Evolutionary conservation across 1,140 invertebrate genomes (phyloP).

Genomic region (Lucilia cuprina): DNA sequence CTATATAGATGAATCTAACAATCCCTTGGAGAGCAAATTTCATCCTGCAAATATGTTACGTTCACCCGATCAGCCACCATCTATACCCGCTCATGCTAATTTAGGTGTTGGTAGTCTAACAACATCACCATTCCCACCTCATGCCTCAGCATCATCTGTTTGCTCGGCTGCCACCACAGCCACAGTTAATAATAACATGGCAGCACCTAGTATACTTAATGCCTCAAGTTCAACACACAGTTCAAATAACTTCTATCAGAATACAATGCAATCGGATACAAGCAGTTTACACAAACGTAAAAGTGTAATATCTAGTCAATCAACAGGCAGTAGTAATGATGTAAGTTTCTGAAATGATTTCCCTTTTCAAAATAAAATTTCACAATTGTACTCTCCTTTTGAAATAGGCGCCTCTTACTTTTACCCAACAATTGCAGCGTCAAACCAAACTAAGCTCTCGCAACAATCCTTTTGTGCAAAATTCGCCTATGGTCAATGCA

Average conservation of each 20-base stretch:
- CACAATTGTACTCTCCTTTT: slow-evolving; percentile 33
- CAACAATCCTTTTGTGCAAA: slow-evolving; percentile 53
- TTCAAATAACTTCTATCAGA: slow-evolving; percentile 62
- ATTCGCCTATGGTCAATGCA: slow-evolving; percentile 53
- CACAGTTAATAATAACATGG: slow-evolving; percentile 52
- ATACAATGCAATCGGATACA: slow-evolving; percentile 62
- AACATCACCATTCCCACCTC: slow-evolving; percentile 53
- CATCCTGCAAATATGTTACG: slow-evolving; percentile 59
- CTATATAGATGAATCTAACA: slow-evolving; percentile 57
- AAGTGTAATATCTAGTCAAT: slow-evolving; percentile 63
- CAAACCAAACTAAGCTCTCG: slow-evolving; percentile 60
- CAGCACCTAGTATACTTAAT: slow-evolving; percentile 49
- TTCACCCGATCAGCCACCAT: slow-evolving; percentile 59
- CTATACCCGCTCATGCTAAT: slow-evolving; percentile 55
- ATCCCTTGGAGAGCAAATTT: slow-evolving; percentile 58
- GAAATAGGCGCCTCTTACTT: slow-evolving; percentile 67
- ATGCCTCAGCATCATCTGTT: slow-evolving; percentile 56
- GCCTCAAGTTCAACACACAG: slow-evolving; percentile 62
- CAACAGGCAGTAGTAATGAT: slow-evolving; percentile 62
- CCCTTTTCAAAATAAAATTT: not conserved
- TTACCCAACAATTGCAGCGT: slow-evolving; percentile 79
- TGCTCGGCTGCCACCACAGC: slow-evolving; percentile 58
- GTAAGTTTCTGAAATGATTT: slow-evolving; percentile 44
- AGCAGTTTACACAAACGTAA: slow-evolving; percentile 62
- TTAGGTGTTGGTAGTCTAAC: slow-evolving; percentile 41